A percentile compares a stretch with the other conserved stretches of the same genome.
These are phyloP conservation scores for Syngnathus floridae DNA, from an alignment of 2,113 vertebrate species.

Conservation along the genomic window DNA sequence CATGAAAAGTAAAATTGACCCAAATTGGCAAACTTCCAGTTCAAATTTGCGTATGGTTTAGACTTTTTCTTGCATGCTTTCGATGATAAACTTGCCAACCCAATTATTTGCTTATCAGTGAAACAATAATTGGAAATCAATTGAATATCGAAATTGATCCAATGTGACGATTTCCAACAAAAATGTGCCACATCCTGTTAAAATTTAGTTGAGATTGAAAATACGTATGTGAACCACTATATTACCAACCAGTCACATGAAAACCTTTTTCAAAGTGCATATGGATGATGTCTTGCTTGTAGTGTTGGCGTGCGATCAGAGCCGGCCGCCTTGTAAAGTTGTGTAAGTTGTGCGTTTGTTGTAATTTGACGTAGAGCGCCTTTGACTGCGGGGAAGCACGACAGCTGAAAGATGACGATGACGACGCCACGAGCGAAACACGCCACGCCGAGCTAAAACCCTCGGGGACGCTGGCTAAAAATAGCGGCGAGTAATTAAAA, in stretches of 20 bases:
- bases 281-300: not conserved
- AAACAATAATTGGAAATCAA: no score
- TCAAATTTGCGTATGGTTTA: no score
- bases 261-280: not conserved
- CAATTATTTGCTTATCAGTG: no score
- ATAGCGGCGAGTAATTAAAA: conserved; percentile 4
- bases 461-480: conserved; percentile 6
- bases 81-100: no score
- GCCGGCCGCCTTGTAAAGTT: not conserved
- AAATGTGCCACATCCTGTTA: no score
- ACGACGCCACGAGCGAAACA: not conserved
- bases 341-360: not conserved
- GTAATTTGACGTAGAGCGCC: conserved; percentile 19
- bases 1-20: no score
- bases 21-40: no score
- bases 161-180: no score
- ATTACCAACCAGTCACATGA: not conserved
- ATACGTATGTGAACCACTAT: not conserved
- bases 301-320: not conserved
- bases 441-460: not conserved
- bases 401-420: conserved; percentile 7
- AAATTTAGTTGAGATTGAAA: no score
- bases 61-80: no score
- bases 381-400: conserved; percentile 11
- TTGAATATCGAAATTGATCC: no score